These are phyloP conservation scores for Anoplopoma fimbria DNA, from an alignment of 2,113 vertebrate species.

Conservation along the genomic window DNA sequence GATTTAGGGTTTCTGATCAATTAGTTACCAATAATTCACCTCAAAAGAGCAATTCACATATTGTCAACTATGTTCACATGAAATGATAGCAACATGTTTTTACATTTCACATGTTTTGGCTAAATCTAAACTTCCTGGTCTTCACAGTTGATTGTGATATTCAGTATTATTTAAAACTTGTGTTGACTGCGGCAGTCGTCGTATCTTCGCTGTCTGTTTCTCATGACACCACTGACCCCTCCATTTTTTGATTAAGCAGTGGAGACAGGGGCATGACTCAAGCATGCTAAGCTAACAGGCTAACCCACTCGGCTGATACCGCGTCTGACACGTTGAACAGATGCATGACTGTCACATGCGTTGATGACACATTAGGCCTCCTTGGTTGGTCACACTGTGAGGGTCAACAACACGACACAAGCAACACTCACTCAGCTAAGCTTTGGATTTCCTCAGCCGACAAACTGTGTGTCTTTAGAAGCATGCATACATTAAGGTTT, in stretches of 20 bases:
- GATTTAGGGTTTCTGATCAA: slow-evolving; percentile 1
- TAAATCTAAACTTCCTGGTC: too few relatives aligned
- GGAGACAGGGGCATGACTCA: slow-evolving; percentile 52
- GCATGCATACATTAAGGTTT: background rate
- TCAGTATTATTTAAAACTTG: background rate
- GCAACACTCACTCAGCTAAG: background rate
- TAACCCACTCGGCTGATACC: slow-evolving; percentile 40
- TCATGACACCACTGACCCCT: slow-evolving; percentile 46
- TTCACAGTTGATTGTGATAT: background rate
- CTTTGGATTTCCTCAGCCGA: background rate
- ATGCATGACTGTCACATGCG: slow-evolving; percentile 59
- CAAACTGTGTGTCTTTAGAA: background rate
- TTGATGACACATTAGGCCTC: slow-evolving; percentile 7
- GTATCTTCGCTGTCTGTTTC: background rate
- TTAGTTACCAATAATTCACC: background rate
- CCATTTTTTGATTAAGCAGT: background rate
- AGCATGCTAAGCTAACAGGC: slow-evolving; percentile 69
- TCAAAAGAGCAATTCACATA: background rate
- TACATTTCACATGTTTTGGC: too few relatives aligned
- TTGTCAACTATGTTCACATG: background rate
- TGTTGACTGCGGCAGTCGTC: background rate
- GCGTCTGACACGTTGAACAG: slow-evolving; percentile 35
- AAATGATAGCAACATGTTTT: background rate
- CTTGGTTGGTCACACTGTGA: background rate
- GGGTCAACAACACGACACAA: background rate